Base-by-base conservation (phyloP, 2,797 vertebrate genomes). In the Neosilurus hyrtlii region DNA sequence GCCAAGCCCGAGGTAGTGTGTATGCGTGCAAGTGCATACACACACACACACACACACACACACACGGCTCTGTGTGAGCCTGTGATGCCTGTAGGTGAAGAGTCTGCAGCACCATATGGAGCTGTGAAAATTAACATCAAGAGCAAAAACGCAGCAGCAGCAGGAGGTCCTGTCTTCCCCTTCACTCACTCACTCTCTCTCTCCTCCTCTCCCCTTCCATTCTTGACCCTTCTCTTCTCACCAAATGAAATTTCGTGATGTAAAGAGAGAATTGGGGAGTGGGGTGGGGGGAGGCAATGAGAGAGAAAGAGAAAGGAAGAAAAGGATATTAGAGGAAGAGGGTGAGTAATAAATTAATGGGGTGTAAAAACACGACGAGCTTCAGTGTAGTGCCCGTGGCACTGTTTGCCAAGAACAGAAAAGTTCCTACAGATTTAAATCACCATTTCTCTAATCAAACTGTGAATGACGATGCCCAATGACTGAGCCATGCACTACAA, bases 81-180 rank as follows among this genome's bases (percentile, higher is more conserved):
- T 92, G 85, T 7, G 73, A 87, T 87, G 96, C 97, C 98, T 95
- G 95, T 97, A 98, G 98, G 97, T 99, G 96, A 97, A 97, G 95
- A 97, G 96, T 97, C 97, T 98, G 96, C 94, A 95, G 93, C 93
- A 93, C 97, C 98, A 99, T 98, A 99, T 99, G 98, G 97, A 97
- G 96, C 93, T 93, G 94, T 95, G 95, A 96, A 96, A 99, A 98
- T 97, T 97, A 98, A 99, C 96, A 96, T 94, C 92, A 93, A 96
- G 95, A 97, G 95, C 95, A 95, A 94, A 95, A 96, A 95, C 94
- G 93, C 94, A 92, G 88, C 90, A 94, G 94, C 94, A 95, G 94
- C 90, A 68, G 92, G 94, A 92, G 94, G 94, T 81, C 81, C 54
- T 79, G 87, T 81, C 83, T 77, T 62, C 77, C n/a, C 63, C 66